Percentiles rank a stretch among this genome's conserved stretches.
Conservation (phyloP, 2,888 invertebrate genomes). For the Steinernema scapterisci region DNA sequence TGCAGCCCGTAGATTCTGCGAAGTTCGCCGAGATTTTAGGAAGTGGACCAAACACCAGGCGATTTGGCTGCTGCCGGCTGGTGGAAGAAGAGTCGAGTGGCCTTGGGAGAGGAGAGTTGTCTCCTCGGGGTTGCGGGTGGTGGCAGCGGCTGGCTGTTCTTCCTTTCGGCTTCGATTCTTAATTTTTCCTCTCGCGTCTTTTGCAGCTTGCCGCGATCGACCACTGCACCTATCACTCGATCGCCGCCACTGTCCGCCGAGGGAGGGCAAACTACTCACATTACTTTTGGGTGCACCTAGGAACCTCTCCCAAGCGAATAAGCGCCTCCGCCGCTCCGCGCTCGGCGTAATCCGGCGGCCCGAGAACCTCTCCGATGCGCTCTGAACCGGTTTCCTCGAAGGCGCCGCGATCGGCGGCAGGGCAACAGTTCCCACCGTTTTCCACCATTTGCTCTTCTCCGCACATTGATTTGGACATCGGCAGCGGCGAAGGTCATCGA, state of each 20-base stretch:
- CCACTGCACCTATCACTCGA: not conserved
- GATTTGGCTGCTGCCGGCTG: not conserved
- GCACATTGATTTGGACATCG: conserved; percentile 26
- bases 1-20: not conserved
- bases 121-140: conserved; percentile 1
- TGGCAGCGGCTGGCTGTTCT: conserved; percentile 8
- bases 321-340: not conserved
- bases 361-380: not conserved
- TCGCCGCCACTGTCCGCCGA: no score
- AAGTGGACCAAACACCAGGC: conserved; percentile 8
- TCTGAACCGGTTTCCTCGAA: conserved; percentile 3
- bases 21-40: conserved; percentile 17
- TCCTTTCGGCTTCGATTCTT: not conserved
- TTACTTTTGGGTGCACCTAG: no score
- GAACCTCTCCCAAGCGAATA: not conserved
- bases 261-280: no score
- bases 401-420: conserved; percentile 3
- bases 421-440: not conserved
- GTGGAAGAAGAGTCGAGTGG: conserved; percentile 10
- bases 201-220: conserved; percentile 5
- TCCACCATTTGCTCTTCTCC: not conserved
- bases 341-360: not conserved
- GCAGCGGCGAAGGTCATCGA: conserved; percentile 6
- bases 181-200: not conserved
- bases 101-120: conserved; percentile 1